Evolutionary conservation across 2,113 vertebrate genomes (phyloP), one percentile per base, ranked within the genome.

Genomic region (Chaetodon trifascialis): DNA sequence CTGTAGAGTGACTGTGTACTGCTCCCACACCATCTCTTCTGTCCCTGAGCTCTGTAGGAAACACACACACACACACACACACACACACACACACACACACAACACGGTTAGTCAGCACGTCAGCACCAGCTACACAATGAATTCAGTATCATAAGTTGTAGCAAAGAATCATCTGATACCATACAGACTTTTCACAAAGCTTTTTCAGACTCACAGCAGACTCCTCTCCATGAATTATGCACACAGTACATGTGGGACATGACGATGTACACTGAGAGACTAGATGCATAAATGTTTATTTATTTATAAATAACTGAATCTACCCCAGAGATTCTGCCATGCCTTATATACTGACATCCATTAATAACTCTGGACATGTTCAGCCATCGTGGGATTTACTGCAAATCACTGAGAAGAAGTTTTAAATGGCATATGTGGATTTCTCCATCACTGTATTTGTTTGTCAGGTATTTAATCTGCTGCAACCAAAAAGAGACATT

Each of bases 21-120:
- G 97, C 90, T 99, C 97, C 98, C 98, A 99, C 83, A 97, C 95
- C 77, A 96, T 91, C 81, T 99, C 97, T 89, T 99, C 98, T 96
- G 97, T 98, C 91, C 94, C 94, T 74, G 95, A 90, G 88, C 83
- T 76, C 95, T 95, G 91, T 51, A 47, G 69, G 54, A 36, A 68
- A 82, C 36, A 86, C 67, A 86, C 63, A 80, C 9, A n/a, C n/a
- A n/a, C n/a, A 82, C 36, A 86, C 67, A 86, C 63, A 82, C 36
- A 86, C 67, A 86, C 63, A 82, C 36, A 86, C 67, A 86, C 63
- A 82, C 36, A 86, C 67, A 86, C 63, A 82, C 36, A 86, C 11
- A 74, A 34, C 6, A 34, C 14, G 3, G 63, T 70, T 76, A 86
- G 68, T 81, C 36, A 67, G 64, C 42, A 16, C 14, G 10, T 44